A percentile compares a stretch with the other conserved stretches of the same genome.
phyloP scores from a whole-genome alignment of 2,888 invertebrate genomes.

The Drosophila fulvimacula region DNA sequence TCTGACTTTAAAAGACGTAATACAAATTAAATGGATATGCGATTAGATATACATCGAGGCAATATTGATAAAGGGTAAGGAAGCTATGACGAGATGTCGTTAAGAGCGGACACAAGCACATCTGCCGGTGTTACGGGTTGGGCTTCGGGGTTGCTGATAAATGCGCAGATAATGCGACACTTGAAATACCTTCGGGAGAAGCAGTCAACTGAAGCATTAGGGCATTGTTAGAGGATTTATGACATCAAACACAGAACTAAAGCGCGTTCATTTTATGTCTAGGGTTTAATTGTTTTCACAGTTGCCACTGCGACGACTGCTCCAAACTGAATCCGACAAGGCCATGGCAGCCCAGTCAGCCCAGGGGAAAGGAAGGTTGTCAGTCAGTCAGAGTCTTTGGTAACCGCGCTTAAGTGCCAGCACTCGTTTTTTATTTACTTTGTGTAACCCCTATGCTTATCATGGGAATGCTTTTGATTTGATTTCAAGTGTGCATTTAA shows the following conservation, averaged over 20 bases:
- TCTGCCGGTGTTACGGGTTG: constrained; percentile 32
- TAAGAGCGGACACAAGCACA: constrained; percentile 39
- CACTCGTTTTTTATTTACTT: constrained; percentile 9
- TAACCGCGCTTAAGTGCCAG: constrained; percentile 71
- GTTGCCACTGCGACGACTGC: constrained; percentile 54
- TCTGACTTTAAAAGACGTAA: constrained; percentile 35
- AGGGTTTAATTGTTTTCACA: constrained; percentile 77
- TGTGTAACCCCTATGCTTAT: constrained; percentile 61
- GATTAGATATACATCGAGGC: constrained; percentile 57
- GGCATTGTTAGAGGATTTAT: constrained; percentile 80
- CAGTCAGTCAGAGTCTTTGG: constrained; percentile 52
- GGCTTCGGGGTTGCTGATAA: constrained; percentile 48
- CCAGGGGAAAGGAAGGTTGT: constrained; percentile 50
- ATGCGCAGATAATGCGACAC: constrained; percentile 67
- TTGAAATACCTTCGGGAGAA: constrained; percentile 48
- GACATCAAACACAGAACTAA: constrained; percentile 54
- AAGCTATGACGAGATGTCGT: constrained; percentile 33
- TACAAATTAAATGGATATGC: constrained; percentile 60
- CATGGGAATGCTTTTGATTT: constrained; percentile 64
- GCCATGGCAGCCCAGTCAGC: constrained; percentile 1
- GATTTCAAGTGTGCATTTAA: constrained; percentile 54
- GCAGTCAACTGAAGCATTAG: constrained; percentile 65
- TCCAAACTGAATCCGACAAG: constrained; percentile 36
- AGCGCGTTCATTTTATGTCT: constrained; percentile 54
- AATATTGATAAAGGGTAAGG: constrained; percentile 34